A percentile compares a stretch with the other conserved stretches of the same genome.
phyloP scores from a whole-genome alignment of 2,113 vertebrate genomes.

The Chaenogobius annularis region DNA sequence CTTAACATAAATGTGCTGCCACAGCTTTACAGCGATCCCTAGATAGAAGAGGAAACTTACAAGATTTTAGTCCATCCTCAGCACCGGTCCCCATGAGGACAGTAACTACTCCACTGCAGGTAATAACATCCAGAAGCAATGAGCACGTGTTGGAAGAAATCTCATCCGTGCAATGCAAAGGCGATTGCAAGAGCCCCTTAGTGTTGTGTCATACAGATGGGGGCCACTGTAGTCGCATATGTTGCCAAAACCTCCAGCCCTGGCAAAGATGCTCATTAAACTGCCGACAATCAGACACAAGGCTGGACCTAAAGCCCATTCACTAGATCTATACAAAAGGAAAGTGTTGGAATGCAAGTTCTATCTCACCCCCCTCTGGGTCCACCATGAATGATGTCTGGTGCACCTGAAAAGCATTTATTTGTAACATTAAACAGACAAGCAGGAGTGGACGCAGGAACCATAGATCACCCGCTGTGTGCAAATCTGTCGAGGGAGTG shows the following conservation, averaged over 20 bases:
- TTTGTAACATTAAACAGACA: constrained; percentile 25
- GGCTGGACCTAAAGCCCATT: constrained; percentile 77
- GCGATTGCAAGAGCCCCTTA: constrained; percentile 11
- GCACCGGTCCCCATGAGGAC: constrained; percentile 38
- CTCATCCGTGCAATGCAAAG: constrained; percentile 14
- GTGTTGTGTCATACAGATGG: constrained; percentile 31
- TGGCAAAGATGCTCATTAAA: constrained; percentile 81
- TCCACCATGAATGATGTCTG: constrained; percentile 26
- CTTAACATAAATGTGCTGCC: constrained; percentile 30
- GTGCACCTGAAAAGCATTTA: constrained; percentile 57
- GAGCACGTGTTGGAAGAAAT: background rate
- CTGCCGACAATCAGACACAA: constrained; percentile 82
- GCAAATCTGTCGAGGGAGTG: constrained; percentile 43
- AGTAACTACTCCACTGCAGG: constrained; percentile 31
- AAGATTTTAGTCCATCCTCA: constrained; percentile 43
- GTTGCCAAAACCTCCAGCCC: constrained; percentile 74
- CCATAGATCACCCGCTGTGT: constrained; percentile 41
- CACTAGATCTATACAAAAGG: constrained; percentile 64
- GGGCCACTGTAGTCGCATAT: constrained; percentile 67
- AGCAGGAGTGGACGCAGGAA: constrained; percentile 1
- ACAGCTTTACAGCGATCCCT: constrained; percentile 16
- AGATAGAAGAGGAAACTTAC: constrained; percentile 56
- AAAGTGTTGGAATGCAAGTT: constrained; percentile 69
- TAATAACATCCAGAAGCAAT: constrained; percentile 47
- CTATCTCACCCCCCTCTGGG: constrained; percentile 26